Base-by-base conservation (phyloP, 2,113 vertebrate genomes). In the Rallus limicola region DNA sequence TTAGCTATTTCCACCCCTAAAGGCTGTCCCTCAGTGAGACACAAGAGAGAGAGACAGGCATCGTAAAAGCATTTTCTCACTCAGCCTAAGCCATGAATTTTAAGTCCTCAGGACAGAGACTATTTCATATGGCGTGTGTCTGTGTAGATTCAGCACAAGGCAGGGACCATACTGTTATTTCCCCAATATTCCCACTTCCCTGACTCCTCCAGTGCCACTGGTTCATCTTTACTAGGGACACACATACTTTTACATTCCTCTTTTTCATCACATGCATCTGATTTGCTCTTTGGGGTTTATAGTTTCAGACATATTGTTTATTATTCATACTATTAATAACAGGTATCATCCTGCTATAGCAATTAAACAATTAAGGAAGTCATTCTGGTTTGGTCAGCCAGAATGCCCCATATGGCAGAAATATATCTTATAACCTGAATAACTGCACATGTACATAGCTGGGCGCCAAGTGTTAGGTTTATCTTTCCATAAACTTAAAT, bases 401-500 rank as follows among this genome's bases (percentile, higher is more conserved):
- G 83, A 69, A 89, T 85, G 77, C 53, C 69, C 76, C 72, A 33
- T 53, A 75, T 68, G 90, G 82, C 83, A 87, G 88, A 72, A 94
- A 91, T 68, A 34, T 2, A 69, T n/a, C 58, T 89, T 29, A 34
- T 40, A 42, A 58, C 31, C 56, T 5, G 8, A 42, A 63, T 44
- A 81, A 33, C 38, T 64, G n/a, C 76, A 44, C 46, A 12, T 5
- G 20, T 60, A 11, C 24, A 6, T 60, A 78, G 18, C 36, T 23
- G 11, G 77, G 50, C 59, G 55, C 74, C 83, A 67, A 94, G 29
- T 11, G 10, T 53, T 72, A 75, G 67, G 34, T 91, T 95, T 82
- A 89, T 5, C 67, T 91, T 83, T 76, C 91, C 91, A 87, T 91
- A 92, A 94, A 95, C 84, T 82, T 91, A 94, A 96, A 91, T 89